A percentile compares a stretch with the other conserved stretches of the same genome.
Evolutionary conservation across 2,888 invertebrate genomes (phyloP).

Genomic region (Frankliniella intonsa): DNA sequence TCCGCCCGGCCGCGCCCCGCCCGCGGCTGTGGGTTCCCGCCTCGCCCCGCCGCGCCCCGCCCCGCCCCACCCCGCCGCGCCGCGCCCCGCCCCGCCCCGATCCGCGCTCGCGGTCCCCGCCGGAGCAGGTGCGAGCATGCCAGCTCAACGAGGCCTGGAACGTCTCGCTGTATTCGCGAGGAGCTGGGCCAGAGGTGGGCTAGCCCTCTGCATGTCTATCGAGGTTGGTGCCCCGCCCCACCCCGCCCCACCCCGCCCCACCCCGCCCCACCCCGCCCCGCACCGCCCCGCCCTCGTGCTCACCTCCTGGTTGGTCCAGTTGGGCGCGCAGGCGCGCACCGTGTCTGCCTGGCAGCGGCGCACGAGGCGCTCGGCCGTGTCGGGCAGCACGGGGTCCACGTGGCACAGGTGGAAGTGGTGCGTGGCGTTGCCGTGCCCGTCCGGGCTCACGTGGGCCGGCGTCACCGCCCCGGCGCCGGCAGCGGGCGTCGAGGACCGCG

Average conservation of each 20-base stretch:
- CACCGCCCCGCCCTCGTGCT: conserved; percentile 32
- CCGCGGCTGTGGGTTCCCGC: too few relatives aligned
- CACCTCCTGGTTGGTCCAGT: conserved; percentile 46
- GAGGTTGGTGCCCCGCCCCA: too few relatives aligned
- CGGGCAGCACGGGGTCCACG: conserved; percentile 46
- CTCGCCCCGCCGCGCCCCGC: too few relatives aligned
- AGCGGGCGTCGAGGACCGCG: conserved; percentile 42
- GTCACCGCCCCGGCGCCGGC: conserved; percentile 37
- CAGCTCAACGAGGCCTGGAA: too few relatives aligned
- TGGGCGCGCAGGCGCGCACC: conserved; percentile 44
- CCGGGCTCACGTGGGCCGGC: neutral
- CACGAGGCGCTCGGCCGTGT: conserved; percentile 43
- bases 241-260: too few relatives aligned
- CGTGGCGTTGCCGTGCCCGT: conserved; percentile 38
- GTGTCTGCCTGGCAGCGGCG: conserved; percentile 45
- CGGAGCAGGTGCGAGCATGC: too few relatives aligned
- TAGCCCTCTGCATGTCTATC: too few relatives aligned
- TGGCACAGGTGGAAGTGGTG: conserved; percentile 45
- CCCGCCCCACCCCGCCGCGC: too few relatives aligned
- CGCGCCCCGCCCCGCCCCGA: neutral
- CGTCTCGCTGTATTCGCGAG: too few relatives aligned
- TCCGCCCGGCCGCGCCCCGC: too few relatives aligned
- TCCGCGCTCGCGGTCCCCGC: conserved; percentile 40
- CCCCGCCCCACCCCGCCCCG: neutral
- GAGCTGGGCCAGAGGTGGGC: too few relatives aligned